Base-by-base conservation (phyloP, 2,888 invertebrate species). In the Apamea sordens region DNA sequence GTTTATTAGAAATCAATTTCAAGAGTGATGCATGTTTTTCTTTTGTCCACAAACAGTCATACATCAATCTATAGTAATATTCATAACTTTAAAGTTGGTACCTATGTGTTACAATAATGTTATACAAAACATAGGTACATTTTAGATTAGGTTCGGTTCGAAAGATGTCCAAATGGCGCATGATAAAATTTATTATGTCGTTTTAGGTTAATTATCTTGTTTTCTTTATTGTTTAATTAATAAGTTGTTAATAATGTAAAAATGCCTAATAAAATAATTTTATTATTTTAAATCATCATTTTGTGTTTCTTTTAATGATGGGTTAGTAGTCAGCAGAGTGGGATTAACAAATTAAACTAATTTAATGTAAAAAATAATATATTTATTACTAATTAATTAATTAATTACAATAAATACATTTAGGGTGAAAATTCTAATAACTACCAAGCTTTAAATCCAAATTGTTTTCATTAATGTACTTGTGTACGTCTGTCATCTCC, bases 391-490 rank as follows among this genome's bases (percentile, higher is more conserved):
- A 89, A 89, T 89, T 76, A 85, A 84, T 81, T 85, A 89, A 89
- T 89, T 76, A 85, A 85, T 81, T 83, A 82, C 77, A 82, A 74
- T 83, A 76, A 86, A 85, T 78, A 65, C 76, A 82, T 64, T 73
- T 47, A 76, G 28, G 80, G 41, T 75, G 59, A 74, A 65, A 72
- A 73, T 71, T 77, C 89, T 93, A 97, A 90, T 97, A 97, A 87
- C 94, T 94, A 89, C 95, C 96, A 86, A 97, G 90, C 84, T 93
- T 95, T 79, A 97, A 93, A 90, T 96, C 96, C 78, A 96, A 93
- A 91, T 97, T 97, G 83, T 96, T 96, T 65, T 95, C 95, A 73
- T 84, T 89, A 74, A 97, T 96, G 85, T 94, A 95, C 84, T 90
- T 93, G 70, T 94, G 94, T 53, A 97, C 89, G 72, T 96, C 95